Conservation (phyloP, 2,113 vertebrate genomes). For the Hemiscyllium ocellatum region DNA sequence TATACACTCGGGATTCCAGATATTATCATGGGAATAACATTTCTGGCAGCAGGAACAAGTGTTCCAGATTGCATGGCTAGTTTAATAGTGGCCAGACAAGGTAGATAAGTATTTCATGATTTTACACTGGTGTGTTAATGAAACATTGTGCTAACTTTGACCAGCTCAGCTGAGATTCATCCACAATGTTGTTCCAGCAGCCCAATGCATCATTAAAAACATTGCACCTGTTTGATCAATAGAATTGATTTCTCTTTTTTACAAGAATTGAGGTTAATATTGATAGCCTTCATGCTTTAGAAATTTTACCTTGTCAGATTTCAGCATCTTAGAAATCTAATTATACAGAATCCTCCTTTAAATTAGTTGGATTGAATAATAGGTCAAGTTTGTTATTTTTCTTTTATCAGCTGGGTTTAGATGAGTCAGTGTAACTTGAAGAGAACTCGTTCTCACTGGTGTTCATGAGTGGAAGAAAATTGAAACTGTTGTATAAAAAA, state of each 20-base stretch:
- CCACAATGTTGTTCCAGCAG: not conserved
- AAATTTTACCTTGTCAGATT: not conserved
- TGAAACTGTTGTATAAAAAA: not conserved
- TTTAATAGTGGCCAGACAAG: conserved; percentile 94
- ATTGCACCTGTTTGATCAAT: not conserved
- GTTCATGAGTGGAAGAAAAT: not conserved
- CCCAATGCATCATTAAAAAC: not conserved
- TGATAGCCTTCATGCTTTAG: not conserved
- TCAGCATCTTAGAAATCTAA: not conserved
- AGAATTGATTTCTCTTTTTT: not conserved
- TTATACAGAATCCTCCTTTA: conserved; percentile 13
- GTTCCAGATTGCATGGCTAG: conserved; percentile 98
- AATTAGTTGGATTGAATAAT: not conserved
- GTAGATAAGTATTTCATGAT: conserved; percentile 50
- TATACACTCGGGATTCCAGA: conserved; percentile 95
- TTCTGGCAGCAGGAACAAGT: conserved; percentile 92
- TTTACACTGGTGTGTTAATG: not conserved
- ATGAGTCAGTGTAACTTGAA: not conserved
- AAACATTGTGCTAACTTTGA: no score
- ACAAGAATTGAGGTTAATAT: not conserved
- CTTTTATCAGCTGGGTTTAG: not conserved
- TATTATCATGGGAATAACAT: conserved; percentile 98
- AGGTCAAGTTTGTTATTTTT: not conserved
- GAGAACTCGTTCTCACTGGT: not conserved
- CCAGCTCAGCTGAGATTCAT: not conserved